A percentile compares a stretch with the other conserved stretches of the same genome.
Evolutionary conservation across 2,113 vertebrate genomes (phyloP).

Genomic region (Nycticorax nycticorax): DNA sequence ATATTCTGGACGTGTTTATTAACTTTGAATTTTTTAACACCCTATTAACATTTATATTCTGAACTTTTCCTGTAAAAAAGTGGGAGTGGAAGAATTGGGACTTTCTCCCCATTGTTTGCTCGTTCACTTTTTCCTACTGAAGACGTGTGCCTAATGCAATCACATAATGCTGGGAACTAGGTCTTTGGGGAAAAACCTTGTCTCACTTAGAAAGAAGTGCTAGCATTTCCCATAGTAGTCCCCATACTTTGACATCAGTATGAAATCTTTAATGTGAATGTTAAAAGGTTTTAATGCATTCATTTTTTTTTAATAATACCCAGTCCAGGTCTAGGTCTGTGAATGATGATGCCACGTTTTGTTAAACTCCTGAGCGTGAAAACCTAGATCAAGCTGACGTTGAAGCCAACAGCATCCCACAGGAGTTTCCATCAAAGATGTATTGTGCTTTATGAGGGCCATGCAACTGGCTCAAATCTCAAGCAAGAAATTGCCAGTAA

Average conservation of each 20-base stretch:
- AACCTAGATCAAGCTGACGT: not conserved
- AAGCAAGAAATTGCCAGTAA: conserved; percentile 33
- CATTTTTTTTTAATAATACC: not conserved
- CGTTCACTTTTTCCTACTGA: not conserved
- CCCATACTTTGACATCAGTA: not conserved
- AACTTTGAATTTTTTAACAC: not conserved
- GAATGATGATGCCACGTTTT: conserved; percentile 20
- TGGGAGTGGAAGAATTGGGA: not conserved
- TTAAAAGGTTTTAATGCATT: not conserved
- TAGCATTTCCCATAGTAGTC: not conserved
- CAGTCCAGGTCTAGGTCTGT: not conserved
- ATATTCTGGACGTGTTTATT: not conserved
- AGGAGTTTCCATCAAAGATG: conserved; percentile 51
- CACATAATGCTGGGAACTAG: not conserved
- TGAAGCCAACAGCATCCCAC: conserved; percentile 32
- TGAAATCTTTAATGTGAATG: not conserved
- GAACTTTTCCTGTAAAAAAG: not conserved
- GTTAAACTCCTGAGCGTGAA: conserved; percentile 22
- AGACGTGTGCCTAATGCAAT: not conserved
- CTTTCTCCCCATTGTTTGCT: not conserved
- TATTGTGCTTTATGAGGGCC: conserved; percentile 39
- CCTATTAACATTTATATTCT: not conserved
- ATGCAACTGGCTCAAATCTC: conserved; percentile 35
- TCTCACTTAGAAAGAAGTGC: not conserved
- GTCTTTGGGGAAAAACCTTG: not conserved